phyloP scores from a whole-genome alignment of 2,888 invertebrate species.

The Seira musarum region DNA sequence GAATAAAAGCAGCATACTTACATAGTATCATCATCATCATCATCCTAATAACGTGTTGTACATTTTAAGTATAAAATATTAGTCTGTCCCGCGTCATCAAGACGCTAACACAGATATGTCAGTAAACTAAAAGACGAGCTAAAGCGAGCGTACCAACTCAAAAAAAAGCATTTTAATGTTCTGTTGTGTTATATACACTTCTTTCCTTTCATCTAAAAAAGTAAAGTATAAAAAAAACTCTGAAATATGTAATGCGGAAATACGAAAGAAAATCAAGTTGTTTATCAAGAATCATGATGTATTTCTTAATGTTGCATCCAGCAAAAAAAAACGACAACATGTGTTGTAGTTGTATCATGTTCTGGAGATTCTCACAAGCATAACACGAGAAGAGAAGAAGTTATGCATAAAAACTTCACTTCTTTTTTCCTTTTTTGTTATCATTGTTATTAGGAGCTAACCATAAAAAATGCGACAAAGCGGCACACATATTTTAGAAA shows the following conservation, averaged over 20 bases:
- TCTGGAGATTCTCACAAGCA: slow-evolving; percentile 2
- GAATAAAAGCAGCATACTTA: too few relatives aligned
- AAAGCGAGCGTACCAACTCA: too few relatives aligned
- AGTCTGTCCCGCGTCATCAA: slow-evolving; percentile 38
- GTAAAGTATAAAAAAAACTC: too few relatives aligned
- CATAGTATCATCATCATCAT: too few relatives aligned
- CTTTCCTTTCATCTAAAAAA: too few relatives aligned
- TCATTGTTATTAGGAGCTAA: slow-evolving; percentile 61
- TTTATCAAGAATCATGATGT: background rate
- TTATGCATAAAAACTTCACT: slow-evolving; percentile 29
- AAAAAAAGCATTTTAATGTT: too few relatives aligned
- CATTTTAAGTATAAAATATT: slow-evolving; percentile 54
- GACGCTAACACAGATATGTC: slow-evolving; percentile 45
- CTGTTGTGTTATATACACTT: too few relatives aligned
- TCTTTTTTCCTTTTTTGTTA: slow-evolving; percentile 53
- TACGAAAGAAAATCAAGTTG: background rate
- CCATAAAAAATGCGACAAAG: slow-evolving; percentile 58
- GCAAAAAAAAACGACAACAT: slow-evolving; percentile 9
- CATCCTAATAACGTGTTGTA: slow-evolving; percentile 42
- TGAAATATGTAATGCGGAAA: background rate
- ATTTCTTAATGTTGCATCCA: slow-evolving; percentile 30
- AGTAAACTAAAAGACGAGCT: slow-evolving; percentile 9
- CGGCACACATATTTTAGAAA: slow-evolving; percentile 53
- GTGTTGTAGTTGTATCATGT: slow-evolving; percentile 17
- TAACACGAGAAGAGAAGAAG: slow-evolving; percentile 4